Base-by-base conservation (phyloP, 2,797 vertebrate species). In the Amblyopsis hoosieri region DNA sequence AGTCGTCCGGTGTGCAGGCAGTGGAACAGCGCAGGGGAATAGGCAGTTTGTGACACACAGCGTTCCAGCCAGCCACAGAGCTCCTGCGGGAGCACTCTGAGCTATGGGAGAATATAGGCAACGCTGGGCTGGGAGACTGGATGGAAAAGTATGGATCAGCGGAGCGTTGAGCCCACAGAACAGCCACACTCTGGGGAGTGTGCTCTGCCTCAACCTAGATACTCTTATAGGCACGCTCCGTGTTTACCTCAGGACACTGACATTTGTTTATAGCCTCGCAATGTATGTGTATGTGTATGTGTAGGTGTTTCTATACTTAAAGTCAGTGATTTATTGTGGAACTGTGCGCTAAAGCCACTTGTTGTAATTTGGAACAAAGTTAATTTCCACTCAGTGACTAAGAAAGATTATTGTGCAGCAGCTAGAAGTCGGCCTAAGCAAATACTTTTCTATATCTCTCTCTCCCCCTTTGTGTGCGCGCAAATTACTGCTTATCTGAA, bases 311-410 rank as follows among this genome's bases (percentile, higher is more conserved):
- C 76, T 45, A 56, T 45, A 73, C 54, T 12, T 69, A 69, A 77
- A 76, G 67, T 51, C 65, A 31, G 68, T 84, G 80, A 90, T 88
- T 86, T 83, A 87, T 85, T 60, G 54, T 81, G 66, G n/a, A 55
- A 69, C 72, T 58, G 77, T 70, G 62, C 67, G 64, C 69, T 55
- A 78, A 60, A 59, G 72, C 65, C 58, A 65, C 57, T 69, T 77
- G 75, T 31, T 54, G 69, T 69, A 72, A 78, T 87, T 84, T 86
- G 70, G 73, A 66, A 69, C 60, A 13, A 70, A 60, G 54, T 81
- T 88, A 75, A 88, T 86, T 72, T 85, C 75, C 78, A 72, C 58
- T 61, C 82, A 85, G 87, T 87, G 85, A 85, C 64, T 62, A 66
- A 59, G 63, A 71, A 48, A 71, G 75, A 88, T 85, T 69, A 83